Evolutionary conservation across 2,113 vertebrate genomes (phyloP).

Genomic region (Eulemur rufifrons): DNA sequence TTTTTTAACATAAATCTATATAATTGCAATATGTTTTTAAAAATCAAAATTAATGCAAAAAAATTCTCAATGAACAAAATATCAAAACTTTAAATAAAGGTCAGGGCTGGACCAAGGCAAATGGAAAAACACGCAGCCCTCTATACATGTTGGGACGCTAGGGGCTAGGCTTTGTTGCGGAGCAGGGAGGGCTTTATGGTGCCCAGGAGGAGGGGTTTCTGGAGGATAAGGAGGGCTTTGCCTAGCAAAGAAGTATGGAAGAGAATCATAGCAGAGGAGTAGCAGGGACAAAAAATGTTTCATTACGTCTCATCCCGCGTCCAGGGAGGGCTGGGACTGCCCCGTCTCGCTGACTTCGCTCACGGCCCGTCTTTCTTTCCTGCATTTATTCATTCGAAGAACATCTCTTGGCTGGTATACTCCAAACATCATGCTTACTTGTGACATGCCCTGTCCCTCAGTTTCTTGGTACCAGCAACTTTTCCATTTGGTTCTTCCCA

Average conservation of each 20-base stretch:
- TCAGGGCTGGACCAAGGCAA: background rate
- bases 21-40: no score
- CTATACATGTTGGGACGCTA: background rate
- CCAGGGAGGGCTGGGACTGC: background rate
- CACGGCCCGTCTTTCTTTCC: background rate
- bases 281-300: no score
- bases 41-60: background rate
- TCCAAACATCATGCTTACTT: background rate
- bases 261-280: background rate
- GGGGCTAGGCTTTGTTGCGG: background rate
- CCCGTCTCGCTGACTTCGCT: background rate
- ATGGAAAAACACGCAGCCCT: background rate
- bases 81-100: background rate
- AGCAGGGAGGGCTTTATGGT: background rate
- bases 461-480: background rate
- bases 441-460: rapidly evolving
- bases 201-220: background rate
- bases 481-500: background rate
- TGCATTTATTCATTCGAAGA: background rate
- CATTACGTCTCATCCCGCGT: background rate
- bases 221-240: background rate
- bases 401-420: background rate
- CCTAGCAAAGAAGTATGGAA: background rate
- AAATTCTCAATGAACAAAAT: background rate
- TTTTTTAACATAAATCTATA: no score